Base-by-base conservation (phyloP, 2,113 vertebrate species). In the Bettongia penicillata region DNA sequence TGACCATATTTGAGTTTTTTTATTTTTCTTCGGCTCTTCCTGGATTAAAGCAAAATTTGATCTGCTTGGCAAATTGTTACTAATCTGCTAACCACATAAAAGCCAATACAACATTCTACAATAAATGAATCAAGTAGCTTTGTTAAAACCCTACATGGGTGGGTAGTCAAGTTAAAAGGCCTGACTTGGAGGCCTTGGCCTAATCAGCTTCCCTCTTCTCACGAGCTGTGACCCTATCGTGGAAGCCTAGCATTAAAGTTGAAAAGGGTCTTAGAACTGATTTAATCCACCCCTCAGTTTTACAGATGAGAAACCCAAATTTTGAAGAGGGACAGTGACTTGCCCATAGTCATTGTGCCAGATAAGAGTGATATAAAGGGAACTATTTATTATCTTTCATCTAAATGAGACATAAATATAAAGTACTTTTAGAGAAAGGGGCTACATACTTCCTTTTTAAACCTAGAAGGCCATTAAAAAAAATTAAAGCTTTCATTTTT, bases 21-120 rank as follows among this genome's bases (percentile, higher is more conserved):
- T 90, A 53, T n/a, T 31, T 97, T 97, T 96, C 77, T 94, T 97
- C 96, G 95, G 93, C 92, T 92, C 91, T 53, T 90, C 50, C 28
- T 90, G 26, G 25, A 90, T 37, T 89, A 93, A 98, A 97, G 96
- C 93, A 53, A 0, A 95, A 84, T 91, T 95, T 90, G 97, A 94
- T 94, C 77, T 97, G 89, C 84, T 96, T 94, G 91, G 50, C 93
- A 95, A 93, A 91, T 47, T 96, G 68, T 95, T 94, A 55, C 91
- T 53, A 94, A 96, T 93, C 52, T 49, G 0, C 24, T 90, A 47
- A 55, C 0, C 0, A 25, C 0, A 0, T 57, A 77, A 91, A 94
- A 93, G 94, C 92, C 93, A 84, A 53, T 50, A 93, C 0, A 0
- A 0, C 91, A 94, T 53, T 52, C 31, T 89, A 90, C 2, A 31